Evolutionary conservation across 2,113 vertebrate genomes (phyloP), one percentile per base, ranked within the genome.

Genomic region (Chinchilla lanigera): DNA sequence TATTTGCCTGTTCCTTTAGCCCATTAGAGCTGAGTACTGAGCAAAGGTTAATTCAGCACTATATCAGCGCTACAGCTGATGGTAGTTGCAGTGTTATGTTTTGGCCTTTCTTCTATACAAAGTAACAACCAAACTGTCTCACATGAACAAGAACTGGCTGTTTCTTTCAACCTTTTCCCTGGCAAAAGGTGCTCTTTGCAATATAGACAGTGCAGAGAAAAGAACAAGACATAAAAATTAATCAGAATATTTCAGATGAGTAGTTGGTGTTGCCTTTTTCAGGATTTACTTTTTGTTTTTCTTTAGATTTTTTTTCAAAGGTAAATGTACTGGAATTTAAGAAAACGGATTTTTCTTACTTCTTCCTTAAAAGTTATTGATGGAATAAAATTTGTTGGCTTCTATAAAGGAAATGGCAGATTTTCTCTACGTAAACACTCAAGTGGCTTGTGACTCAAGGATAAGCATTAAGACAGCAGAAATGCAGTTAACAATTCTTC

Each of bases 341-440:
- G 24, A 50, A 71, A 60, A n/a, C 3, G 33, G 63, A 61, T 20
- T 82, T 96, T 83, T 82, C 7, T 90, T 81, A 92, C 71, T 94
- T 92, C 89, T 93, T 77, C 52, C 17, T 77, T 90, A 61, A 71
- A 83, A 86, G 58, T 93, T 47, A 92, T 35, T 61, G 38, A 71
- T 24, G 17, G 81, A n/a, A 44, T 87, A 35, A n/a, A 65, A 93
- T 71, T n/a, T 63, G 19, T 82, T 19, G 90, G 22, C 63, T 61
- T 61, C 19, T 69, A 47, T 86, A 38, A 90, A 54, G 41, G 11
- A 89, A 86, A 81, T 50, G 52, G 26, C 41, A 85, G 35, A 44
- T 75, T 93, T 84, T 94, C 84, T 91, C 1, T 11, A 19, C 41
- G 47, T 3, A 81, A 38, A 89, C 6, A n/a, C 58, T 81, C 52